These are phyloP conservation scores for Idaea dimidiata DNA, from an alignment of 2,888 invertebrate genomes.

Conservation along the genomic window DNA sequence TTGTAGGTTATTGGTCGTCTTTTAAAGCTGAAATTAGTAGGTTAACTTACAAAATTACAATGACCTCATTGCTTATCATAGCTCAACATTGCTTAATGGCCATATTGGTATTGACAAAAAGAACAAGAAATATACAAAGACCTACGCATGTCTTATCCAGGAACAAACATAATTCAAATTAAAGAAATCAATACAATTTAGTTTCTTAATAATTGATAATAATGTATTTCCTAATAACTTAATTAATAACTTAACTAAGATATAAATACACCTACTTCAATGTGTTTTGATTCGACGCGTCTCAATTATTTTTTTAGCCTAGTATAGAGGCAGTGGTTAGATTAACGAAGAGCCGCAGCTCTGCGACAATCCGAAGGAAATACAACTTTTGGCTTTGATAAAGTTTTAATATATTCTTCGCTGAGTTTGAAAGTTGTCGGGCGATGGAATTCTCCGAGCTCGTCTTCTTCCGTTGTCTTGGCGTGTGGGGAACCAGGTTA, in stretches of 20 bases:
- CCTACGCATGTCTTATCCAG: neutral
- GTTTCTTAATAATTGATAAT: neutral
- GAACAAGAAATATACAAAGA: neutral
- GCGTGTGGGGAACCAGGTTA: slow-evolving; percentile 1
- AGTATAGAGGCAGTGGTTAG: slow-evolving; percentile 22
- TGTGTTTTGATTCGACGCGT: slow-evolving; percentile 32
- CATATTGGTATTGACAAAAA: neutral
- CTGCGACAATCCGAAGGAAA: slow-evolving; percentile 49
- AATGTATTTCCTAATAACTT: too few species aligned
- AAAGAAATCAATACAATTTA: neutral
- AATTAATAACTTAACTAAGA: slow-evolving; percentile 7
- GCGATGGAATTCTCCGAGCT: slow-evolving; percentile 51
- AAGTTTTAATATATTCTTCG: slow-evolving; percentile 81
- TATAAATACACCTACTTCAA: slow-evolving; percentile 12
- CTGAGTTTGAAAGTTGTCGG: slow-evolving; percentile 67
- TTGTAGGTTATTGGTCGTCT: neutral
- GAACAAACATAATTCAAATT: neutral
- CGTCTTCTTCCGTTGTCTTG: slow-evolving; percentile 8
- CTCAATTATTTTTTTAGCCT: slow-evolving; percentile 48
- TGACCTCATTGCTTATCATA: too few species aligned
- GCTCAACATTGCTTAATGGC: too few species aligned
- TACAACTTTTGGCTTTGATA: slow-evolving; percentile 75
- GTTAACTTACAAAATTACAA: neutral
- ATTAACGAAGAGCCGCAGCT: slow-evolving; percentile 24
- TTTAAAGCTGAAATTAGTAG: neutral